phyloP scores from a whole-genome alignment of 2,113 vertebrate genomes.

The Trachemys scripta region DNA sequence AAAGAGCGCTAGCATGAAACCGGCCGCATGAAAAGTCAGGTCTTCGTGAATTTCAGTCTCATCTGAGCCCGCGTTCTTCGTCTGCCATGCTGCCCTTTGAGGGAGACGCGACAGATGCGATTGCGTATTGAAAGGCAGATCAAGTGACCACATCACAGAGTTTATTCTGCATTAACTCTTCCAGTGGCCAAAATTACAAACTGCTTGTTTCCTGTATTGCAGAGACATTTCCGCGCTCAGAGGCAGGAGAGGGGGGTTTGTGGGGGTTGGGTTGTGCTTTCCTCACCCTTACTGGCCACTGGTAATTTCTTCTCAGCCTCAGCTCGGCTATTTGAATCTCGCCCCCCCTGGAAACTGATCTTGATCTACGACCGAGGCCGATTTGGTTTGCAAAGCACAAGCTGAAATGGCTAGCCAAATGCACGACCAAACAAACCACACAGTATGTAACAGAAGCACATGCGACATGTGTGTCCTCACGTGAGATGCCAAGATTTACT shows the following conservation, averaged over 20 bases:
- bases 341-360: neutral
- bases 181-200: neutral
- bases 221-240: neutral
- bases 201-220: neutral
- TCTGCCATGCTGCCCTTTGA: rapidly evolving
- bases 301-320: neutral
- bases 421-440: neutral
- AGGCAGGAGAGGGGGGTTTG: too few relatives aligned
- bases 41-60: neutral
- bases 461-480: neutral
- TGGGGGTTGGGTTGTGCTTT: neutral
- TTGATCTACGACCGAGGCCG: neutral
- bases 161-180: neutral
- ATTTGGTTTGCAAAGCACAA: neutral
- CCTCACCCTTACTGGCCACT: neutral
- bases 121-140: neutral
- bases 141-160: neutral
- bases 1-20: neutral
- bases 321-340: neutral
- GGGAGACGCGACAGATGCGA: neutral
- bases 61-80: neutral
- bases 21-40: neutral
- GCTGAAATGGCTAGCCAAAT: neutral
- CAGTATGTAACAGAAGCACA: neutral
- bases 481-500: neutral